Evolutionary conservation across 2,113 vertebrate species (phyloP).

Genomic region (Silurus asotus): DNA sequence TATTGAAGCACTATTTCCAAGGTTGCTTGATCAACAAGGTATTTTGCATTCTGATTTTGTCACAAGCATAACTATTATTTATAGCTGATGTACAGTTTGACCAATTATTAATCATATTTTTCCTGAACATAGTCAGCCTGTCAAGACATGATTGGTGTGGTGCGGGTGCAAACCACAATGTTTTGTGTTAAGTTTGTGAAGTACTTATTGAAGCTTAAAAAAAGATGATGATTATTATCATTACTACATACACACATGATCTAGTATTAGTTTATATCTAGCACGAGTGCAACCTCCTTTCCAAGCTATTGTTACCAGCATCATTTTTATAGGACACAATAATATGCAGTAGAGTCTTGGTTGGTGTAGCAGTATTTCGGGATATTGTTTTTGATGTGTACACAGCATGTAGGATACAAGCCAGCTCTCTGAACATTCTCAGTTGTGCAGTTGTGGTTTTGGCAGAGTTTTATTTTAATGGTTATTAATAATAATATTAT

Average conservation of each 20-base stretch:
- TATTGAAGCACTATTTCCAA: background rate
- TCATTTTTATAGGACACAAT: background rate
- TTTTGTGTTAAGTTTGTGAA: background rate
- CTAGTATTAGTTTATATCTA: slow-evolving; percentile 1
- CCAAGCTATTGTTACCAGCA: background rate
- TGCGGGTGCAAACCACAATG: background rate
- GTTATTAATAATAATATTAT: background rate
- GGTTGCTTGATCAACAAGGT: background rate
- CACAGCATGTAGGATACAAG: slow-evolving; percentile 26
- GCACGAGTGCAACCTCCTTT: background rate
- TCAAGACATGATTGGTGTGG: background rate
- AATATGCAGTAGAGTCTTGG: background rate
- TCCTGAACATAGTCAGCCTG: background rate
- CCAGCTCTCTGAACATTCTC: background rate
- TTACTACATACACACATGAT: background rate
- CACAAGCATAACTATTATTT: background rate
- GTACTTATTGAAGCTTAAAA: background rate
- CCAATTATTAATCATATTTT: background rate
- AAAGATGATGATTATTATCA: background rate
- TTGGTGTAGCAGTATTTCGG: slow-evolving; percentile 15
- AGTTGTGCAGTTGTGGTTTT: slow-evolving; percentile 20
- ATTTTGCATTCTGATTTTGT: background rate
- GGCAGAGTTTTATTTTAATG: background rate
- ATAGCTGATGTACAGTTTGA: background rate
- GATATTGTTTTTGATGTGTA: background rate